A percentile compares a stretch with the other conserved stretches of the same genome.
Evolutionary conservation across 2,797 vertebrate genomes (phyloP).

Genomic region (Simalia tracyae): DNA sequence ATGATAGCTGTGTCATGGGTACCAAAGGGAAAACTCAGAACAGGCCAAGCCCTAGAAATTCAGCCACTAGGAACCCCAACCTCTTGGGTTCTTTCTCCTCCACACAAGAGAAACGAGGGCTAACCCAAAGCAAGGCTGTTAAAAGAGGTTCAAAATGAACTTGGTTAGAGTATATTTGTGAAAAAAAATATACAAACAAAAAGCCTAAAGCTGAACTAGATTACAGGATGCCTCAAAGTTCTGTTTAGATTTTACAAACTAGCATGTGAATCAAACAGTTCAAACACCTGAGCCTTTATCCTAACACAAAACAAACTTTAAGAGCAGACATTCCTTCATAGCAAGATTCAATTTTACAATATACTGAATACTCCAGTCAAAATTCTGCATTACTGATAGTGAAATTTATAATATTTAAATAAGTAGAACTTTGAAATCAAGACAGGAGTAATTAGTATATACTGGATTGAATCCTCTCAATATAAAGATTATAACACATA

Average conservation of each 20-base stretch:
- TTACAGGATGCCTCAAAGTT: constrained; percentile 43
- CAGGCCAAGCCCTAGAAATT: constrained; percentile 85
- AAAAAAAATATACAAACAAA: constrained; percentile 65
- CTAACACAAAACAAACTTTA: constrained; percentile 37
- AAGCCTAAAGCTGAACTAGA: constrained; percentile 54
- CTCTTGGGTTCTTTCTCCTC: constrained; percentile 75
- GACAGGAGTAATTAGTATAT: constrained; percentile 8
- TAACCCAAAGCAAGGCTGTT: constrained; percentile 83
- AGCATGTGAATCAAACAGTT: constrained; percentile 28
- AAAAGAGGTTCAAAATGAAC: constrained; percentile 79
- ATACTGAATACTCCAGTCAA: constrained; percentile 13
- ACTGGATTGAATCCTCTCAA: constrained; percentile 1
- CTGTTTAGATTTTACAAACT: constrained; percentile 31
- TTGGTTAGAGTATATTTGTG: constrained; percentile 75
- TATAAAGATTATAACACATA: constrained; percentile 20
- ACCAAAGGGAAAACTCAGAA: constrained; percentile 95
- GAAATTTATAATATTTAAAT: background rate
- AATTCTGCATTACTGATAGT: background rate
- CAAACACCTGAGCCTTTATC: constrained; percentile 23
- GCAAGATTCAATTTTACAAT: constrained; percentile 24
- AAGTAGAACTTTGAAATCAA: constrained; percentile 1
- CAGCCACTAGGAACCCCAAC: constrained; percentile 74
- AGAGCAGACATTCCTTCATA: constrained; percentile 24
- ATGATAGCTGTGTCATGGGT: constrained; percentile 94
- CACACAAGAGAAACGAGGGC: constrained; percentile 83